These are phyloP conservation scores for Autographa gamma DNA, from an alignment of 2,888 invertebrate genomes.

Conservation along the genomic window DNA sequence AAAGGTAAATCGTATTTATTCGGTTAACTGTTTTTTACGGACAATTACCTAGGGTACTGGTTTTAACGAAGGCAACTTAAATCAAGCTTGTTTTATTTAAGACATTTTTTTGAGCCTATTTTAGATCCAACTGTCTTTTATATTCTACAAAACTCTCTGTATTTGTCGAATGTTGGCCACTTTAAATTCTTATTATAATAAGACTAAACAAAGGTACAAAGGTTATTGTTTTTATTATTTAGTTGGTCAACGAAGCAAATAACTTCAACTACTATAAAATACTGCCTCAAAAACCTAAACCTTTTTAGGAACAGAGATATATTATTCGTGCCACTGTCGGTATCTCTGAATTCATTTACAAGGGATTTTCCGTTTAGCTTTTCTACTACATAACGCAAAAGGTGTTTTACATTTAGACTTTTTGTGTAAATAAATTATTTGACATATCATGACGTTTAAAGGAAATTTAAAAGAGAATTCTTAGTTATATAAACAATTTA, in stretches of 20 bases:
- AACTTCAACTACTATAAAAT: background rate
- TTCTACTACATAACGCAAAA: background rate
- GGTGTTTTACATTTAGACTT: background rate
- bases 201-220: no score
- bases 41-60: background rate
- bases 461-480: background rate
- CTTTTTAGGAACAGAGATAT: background rate
- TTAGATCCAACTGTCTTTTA: no score
- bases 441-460: background rate
- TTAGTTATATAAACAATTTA: no score
- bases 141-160: no score
- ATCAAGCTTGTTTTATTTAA: background rate
- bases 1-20: background rate
- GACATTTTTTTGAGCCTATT: no score
- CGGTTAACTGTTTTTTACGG: background rate
- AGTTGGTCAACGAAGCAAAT: background rate
- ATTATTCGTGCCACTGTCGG: background rate
- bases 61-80: background rate
- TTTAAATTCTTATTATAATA: no score
- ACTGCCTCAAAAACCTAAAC: background rate
- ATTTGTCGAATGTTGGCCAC: no score
- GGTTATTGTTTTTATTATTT: no score
- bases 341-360: conserved; percentile 1
- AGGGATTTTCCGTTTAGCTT: background rate
- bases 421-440: background rate